phyloP scores from a whole-genome alignment of 2,797 vertebrate species.

The Centropyge bicolor region DNA sequence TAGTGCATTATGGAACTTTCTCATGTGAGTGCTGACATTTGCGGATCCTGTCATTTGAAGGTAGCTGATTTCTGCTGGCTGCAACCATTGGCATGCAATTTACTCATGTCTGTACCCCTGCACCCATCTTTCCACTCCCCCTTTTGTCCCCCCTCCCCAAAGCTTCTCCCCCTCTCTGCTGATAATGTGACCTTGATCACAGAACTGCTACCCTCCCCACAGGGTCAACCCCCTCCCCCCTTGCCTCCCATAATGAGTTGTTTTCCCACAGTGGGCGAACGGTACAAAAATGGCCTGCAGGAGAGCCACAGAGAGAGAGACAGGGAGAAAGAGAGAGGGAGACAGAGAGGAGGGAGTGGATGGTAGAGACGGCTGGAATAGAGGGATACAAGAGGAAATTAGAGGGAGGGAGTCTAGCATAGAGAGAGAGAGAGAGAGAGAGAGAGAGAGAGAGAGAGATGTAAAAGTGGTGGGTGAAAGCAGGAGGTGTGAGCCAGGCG shows the following conservation, averaged over 20 bases:
- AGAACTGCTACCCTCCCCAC: slow-evolving; percentile 67
- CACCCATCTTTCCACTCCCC: slow-evolving; percentile 41
- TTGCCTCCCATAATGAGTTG: slow-evolving; percentile 84
- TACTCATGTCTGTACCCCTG: slow-evolving; percentile 47
- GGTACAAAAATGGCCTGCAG: slow-evolving; percentile 76
- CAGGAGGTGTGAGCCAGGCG: slow-evolving; percentile 63
- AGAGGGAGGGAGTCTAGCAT: slow-evolving; percentile 47
- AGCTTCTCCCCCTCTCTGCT: slow-evolving; percentile 45
- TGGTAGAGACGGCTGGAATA: slow-evolving; percentile 50
- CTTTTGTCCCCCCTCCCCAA: slow-evolving; percentile 4
- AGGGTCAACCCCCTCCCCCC: slow-evolving; percentile 61
- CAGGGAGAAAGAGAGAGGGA: slow-evolving; percentile 22
- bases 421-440: slow-evolving; percentile 28
- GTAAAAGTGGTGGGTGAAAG: slow-evolving; percentile 58
- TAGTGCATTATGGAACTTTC: background rate
- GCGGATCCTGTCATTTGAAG: slow-evolving; percentile 8
- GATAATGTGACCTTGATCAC: slow-evolving; percentile 85
- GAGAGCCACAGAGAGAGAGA: slow-evolving; percentile 49
- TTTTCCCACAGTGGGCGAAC: slow-evolving; percentile 86
- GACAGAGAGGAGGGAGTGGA: slow-evolving; percentile 24
- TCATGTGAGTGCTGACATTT: background rate
- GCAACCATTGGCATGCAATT: slow-evolving; percentile 44
- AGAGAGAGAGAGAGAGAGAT: slow-evolving; percentile 32
- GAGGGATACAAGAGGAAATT: slow-evolving; percentile 60
- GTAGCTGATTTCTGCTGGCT: slow-evolving; percentile 27